Percentiles rank a stretch among this genome's conserved stretches.
Evolutionary conservation across 2,888 invertebrate species (phyloP).

Genomic region (Pterobdella sp.): DNA sequence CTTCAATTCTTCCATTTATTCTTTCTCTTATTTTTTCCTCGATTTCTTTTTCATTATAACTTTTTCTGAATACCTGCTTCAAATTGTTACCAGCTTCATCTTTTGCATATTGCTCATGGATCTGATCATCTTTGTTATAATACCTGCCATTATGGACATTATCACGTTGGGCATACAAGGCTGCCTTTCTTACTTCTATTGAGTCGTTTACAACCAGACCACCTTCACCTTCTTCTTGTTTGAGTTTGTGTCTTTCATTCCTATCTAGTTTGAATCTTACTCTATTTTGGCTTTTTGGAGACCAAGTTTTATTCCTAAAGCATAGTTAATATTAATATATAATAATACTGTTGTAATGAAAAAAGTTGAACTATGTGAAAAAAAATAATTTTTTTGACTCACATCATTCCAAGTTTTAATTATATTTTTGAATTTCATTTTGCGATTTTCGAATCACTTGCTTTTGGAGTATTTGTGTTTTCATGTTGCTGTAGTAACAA

Average conservation of each 20-base stretch:
- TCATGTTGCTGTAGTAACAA: too few relatives aligned
- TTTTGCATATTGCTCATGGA: not conserved
- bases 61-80: not conserved
- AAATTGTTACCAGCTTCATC: not conserved
- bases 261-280: not conserved
- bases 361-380: too few relatives aligned
- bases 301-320: too few relatives aligned
- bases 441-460: too few relatives aligned
- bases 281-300: not conserved
- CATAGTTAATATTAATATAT: too few relatives aligned
- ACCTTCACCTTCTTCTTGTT: not conserved
- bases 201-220: not conserved
- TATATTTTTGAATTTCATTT: too few relatives aligned
- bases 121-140: not conserved
- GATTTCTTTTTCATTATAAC: not conserved
- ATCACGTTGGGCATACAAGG: too few relatives aligned
- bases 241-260: not conserved
- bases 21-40: not conserved
- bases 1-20: not conserved
- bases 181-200: not conserved
- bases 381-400: too few relatives aligned
- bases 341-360: too few relatives aligned
- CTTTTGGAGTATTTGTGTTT: too few relatives aligned
- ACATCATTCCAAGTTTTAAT: too few relatives aligned
- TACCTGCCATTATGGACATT: too few relatives aligned